Percentiles rank a stretch among this genome's conserved stretches.
phyloP scores from a whole-genome alignment of 1,140 invertebrate genomes.

The Diorhabda sublineata region DNA sequence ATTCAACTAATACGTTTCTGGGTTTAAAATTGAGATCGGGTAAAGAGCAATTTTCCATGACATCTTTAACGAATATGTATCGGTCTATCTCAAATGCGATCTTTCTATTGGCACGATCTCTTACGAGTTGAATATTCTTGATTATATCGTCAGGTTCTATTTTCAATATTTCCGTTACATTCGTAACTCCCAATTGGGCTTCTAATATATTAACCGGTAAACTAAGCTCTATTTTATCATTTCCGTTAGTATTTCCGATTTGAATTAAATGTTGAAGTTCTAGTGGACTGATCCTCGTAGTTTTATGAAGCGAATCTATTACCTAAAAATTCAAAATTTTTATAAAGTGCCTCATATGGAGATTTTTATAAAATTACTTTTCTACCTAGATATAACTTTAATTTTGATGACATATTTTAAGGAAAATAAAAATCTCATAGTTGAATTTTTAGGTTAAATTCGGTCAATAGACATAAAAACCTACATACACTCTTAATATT shows the following conservation, averaged over 20 bases:
- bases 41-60: slow-evolving; percentile 39
- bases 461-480: too few species aligned
- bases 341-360: not conserved
- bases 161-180: slow-evolving; percentile 41
- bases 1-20: slow-evolving; percentile 70
- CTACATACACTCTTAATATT: too few species aligned
- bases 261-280: slow-evolving; percentile 40
- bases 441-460: slow-evolving; percentile 3
- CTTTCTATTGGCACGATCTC: slow-evolving; percentile 38
- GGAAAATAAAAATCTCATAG: not conserved
- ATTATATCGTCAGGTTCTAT: slow-evolving; percentile 47
- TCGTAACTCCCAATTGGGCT: slow-evolving; percentile 39
- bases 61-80: slow-evolving; percentile 45
- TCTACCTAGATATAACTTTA: slow-evolving; percentile 43
- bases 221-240: slow-evolving; percentile 37
- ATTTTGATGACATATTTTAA: slow-evolving; percentile 40
- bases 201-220: slow-evolving; percentile 38
- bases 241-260: slow-evolving; percentile 30
- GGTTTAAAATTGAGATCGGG: slow-evolving; percentile 38
- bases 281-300: slow-evolving; percentile 30
- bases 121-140: slow-evolving; percentile 34
- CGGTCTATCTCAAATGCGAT: slow-evolving; percentile 44
- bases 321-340: slow-evolving; percentile 29
- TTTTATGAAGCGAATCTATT: slow-evolving; percentile 35
- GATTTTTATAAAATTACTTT: slow-evolving; percentile 32